Percentiles rank a stretch among this genome's conserved stretches.
phyloP scores from a whole-genome alignment of 92 coral and sea anemone species.

The Epizoanthus fatuus region DNA sequence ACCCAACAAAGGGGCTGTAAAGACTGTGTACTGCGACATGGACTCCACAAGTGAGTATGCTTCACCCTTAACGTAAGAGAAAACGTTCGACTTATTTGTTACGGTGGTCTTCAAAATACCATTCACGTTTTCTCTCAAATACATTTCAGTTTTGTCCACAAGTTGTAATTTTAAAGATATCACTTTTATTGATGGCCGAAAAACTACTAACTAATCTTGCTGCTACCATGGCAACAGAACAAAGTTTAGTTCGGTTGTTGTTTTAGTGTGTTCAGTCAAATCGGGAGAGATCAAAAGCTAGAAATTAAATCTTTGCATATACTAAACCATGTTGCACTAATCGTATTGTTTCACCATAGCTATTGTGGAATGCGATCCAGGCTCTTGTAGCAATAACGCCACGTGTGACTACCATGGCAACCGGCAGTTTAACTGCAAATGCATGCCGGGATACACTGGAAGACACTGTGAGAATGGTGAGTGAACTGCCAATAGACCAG shows the following conservation, averaged over 20 bases:
- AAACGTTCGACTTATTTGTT: background rate
- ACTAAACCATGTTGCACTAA: background rate
- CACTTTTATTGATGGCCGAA: no score
- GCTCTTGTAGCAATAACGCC: constrained; percentile 56
- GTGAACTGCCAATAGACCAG: background rate
- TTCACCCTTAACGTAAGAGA: background rate
- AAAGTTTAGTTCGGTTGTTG: no score
- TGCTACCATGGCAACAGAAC: no score
- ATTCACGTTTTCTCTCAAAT: background rate
- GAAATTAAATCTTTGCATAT: background rate
- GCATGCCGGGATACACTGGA: constrained; percentile 49
- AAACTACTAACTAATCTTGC: no score
- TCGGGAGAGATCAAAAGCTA: no score
- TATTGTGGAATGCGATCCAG: constrained; percentile 34
- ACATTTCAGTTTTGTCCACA: background rate
- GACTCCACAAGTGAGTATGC: constrained; percentile 32
- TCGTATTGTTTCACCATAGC: background rate
- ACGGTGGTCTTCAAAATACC: background rate
- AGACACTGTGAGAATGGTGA: constrained; percentile 52
- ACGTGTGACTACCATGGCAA: constrained; percentile 62
- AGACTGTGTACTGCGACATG: constrained; percentile 57
- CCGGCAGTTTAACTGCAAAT: constrained; percentile 49
- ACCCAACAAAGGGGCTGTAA: background rate
- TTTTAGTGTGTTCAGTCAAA: no score
- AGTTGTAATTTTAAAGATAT: no score